These are phyloP conservation scores for Rotaria sp. DNA, from an alignment of 2,888 invertebrate genomes.

Conservation along the genomic window DNA sequence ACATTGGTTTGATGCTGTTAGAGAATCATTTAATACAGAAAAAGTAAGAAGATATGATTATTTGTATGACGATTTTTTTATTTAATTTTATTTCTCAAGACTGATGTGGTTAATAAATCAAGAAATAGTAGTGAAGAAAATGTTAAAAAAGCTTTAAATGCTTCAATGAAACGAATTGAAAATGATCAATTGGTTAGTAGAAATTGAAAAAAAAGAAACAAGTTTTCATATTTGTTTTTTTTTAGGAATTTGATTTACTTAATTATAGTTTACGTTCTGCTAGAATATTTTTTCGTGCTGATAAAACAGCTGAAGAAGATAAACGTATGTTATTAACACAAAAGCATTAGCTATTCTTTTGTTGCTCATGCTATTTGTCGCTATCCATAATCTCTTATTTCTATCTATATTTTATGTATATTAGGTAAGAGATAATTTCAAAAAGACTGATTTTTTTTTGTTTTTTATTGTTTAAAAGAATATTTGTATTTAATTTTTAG, in stretches of 20 bases:
- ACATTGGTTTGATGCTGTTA: constrained; percentile 86
- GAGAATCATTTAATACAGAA: constrained; percentile 67
- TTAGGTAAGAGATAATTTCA: background rate
- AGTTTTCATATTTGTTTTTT: constrained; percentile 34
- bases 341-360: background rate
- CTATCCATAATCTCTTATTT: background rate
- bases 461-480: too few relatives aligned
- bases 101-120: constrained; percentile 32
- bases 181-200: constrained; percentile 62
- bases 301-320: constrained; percentile 30
- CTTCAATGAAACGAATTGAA: constrained; percentile 76
- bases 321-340: constrained; percentile 6
- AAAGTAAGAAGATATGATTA: constrained; percentile 55
- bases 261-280: constrained; percentile 87
- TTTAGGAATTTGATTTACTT: constrained; percentile 76
- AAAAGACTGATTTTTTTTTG: background rate
- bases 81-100: background rate
- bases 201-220: background rate
- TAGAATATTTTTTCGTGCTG: constrained; percentile 78
- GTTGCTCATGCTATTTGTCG: background rate
- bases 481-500: background rate
- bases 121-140: constrained; percentile 64
- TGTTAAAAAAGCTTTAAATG: constrained; percentile 78
- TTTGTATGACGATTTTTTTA: constrained; percentile 38
- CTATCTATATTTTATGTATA: background rate